Percentiles rank a stretch among this genome's conserved stretches.
Conservation (phyloP, 2,113 vertebrate genomes). For the Himantopus leucocephalus region DNA sequence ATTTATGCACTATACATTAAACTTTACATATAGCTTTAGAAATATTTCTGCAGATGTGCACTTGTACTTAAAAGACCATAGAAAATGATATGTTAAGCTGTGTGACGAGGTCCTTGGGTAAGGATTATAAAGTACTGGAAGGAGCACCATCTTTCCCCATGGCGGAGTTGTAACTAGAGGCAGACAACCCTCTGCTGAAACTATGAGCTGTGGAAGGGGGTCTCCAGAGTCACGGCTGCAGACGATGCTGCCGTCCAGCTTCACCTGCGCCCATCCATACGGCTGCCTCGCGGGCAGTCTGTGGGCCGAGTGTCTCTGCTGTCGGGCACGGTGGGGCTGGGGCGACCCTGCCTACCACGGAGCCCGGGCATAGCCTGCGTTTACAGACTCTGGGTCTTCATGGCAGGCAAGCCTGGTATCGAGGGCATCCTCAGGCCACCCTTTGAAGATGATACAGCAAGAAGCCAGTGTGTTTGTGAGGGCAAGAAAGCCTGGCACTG, state of each 20-base stretch:
- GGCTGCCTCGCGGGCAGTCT: not conserved
- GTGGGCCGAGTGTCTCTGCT: not conserved
- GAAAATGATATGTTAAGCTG: conserved; percentile 60
- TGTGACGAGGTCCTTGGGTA: conserved; percentile 26
- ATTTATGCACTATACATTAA: conserved; percentile 70
- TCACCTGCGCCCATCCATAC: rapidly evolving
- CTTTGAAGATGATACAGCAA: conserved; percentile 10
- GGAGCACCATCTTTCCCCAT: not conserved
- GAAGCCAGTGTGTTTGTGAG: conserved; percentile 6
- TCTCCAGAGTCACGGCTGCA: not conserved
- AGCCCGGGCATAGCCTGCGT: not conserved
- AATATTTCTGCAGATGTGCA: conserved; percentile 71
- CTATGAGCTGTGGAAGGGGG: not conserved
- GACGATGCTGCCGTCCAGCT: not conserved
- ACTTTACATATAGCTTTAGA: conserved; percentile 71
- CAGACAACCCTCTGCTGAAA: not conserved
- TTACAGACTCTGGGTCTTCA: not conserved
- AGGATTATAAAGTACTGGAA: conserved; percentile 2
- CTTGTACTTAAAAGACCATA: conserved; percentile 65
- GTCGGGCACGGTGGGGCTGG: rapidly evolving
- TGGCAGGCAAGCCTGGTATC: not conserved
- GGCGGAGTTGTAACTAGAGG: not conserved
- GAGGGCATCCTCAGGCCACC: not conserved
- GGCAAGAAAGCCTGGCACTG: conserved; percentile 30
- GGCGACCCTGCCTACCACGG: not conserved